Evolutionary conservation across 2,797 vertebrate species (phyloP).

Genomic region (Hylomyscus alleni): DNA sequence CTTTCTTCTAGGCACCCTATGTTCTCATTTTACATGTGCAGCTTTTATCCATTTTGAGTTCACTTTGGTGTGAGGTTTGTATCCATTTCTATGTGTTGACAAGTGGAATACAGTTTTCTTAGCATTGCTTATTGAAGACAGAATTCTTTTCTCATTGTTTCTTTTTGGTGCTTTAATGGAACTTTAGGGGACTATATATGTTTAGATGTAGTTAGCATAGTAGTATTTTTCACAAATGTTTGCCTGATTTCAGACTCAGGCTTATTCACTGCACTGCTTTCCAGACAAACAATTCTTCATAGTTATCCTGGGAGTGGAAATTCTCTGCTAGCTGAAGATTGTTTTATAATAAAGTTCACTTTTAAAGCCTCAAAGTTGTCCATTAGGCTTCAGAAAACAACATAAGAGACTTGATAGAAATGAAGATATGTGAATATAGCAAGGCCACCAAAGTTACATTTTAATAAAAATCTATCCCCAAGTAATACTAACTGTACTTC

Average conservation of each 20-base stretch:
- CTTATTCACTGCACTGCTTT: conserved; percentile 18
- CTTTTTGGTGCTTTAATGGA: not conserved
- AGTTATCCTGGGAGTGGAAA: conserved; percentile 50
- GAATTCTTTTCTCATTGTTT: not conserved
- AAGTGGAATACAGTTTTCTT: not conserved
- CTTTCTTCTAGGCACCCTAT: not conserved
- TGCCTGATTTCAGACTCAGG: conserved; percentile 40
- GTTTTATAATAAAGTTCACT: conserved; percentile 51
- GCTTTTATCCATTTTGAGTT: conserved; percentile 11
- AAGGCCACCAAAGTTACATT: not conserved
- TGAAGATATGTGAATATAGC: conserved; percentile 12
- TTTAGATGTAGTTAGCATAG: not conserved
- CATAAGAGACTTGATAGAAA: conserved; percentile 49
- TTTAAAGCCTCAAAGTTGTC: conserved; percentile 20
- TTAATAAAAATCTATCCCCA: not conserved
- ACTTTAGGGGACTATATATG: not conserved
- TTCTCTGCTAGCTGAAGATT: conserved; percentile 22
- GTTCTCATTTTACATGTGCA: not conserved
- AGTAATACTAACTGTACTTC: not conserved
- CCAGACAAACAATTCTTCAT: conserved; percentile 19
- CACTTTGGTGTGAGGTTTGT: not conserved
- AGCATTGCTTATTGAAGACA: not conserved
- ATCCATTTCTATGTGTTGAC: not conserved
- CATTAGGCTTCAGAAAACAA: not conserved
- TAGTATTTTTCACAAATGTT: not conserved